Base-by-base conservation (phyloP, 2,113 vertebrate genomes). In the Barbus barbus region DNA sequence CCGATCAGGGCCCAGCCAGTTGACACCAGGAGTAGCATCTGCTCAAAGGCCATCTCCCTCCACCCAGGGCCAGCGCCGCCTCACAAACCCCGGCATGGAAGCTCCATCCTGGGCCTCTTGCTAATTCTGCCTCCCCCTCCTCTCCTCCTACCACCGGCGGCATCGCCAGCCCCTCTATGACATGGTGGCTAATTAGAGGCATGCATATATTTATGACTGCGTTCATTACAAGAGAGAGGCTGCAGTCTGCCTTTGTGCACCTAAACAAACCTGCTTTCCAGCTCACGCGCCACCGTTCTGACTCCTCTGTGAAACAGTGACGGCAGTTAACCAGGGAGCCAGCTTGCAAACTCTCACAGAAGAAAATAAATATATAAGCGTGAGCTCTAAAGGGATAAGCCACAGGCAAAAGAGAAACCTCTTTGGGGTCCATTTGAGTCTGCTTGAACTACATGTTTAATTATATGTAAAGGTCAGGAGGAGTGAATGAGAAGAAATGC, bases 181-280 rank as follows among this genome's bases (percentile, higher is more conserved):
- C 91, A 93, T 88, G 74, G 91, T 90, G 91, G 91, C 92, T 94
- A 95, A 95, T 94, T 94, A 94, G 91, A 92, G 91, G 88, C 92
- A 94, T 94, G 92, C 93, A 93, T 95, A 94, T 94, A 94, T 95
- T 95, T 94, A 93, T 93, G 93, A 93, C 91, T 86, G 90, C 88
- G 92, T 93, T 94, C 93, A 92, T 93, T 94, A 93, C 88, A 89
- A 90, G 89, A 67, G 87, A 88, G 91, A 80, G 61, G 22, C 33
- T 78, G 74, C 48, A 71, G 63, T 69, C 74, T 78, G 75, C 75
- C 83, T 28, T 58, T 56, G 61, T 75, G 71, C 33, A 58, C 26
- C 69, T 81, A 78, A 63, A 63, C 38, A 75, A 83, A 71, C 80
- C 84, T 82, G 36, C 61, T 71, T 67, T 77, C 61, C 31, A 51